Evolutionary conservation across 2,888 invertebrate species (phyloP).

Genomic region (Augiades crinisus): DNA sequence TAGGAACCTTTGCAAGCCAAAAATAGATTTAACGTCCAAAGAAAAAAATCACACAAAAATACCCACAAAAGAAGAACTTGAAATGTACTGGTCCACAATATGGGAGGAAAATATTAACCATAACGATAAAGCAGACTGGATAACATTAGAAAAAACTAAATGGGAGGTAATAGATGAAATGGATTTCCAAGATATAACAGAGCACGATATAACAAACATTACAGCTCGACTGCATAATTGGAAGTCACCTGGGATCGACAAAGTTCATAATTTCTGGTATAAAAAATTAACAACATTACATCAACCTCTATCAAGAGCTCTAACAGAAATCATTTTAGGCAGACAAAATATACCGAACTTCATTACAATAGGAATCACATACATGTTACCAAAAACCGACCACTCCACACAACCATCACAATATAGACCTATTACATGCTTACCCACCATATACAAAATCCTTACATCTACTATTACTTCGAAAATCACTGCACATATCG

Average conservation of each 20-base stretch:
- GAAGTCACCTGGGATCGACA: constrained; percentile 21
- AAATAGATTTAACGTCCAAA: too few relatives aligned
- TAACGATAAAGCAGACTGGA: constrained; percentile 29
- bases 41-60: too few relatives aligned
- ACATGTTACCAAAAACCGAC: constrained; percentile 30
- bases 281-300: not conserved
- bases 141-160: constrained; percentile 25
- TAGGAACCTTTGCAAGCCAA: too few relatives aligned
- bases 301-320: not conserved
- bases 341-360: constrained; percentile 27
- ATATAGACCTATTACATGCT: constrained; percentile 35
- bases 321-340: not conserved
- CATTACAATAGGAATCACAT: constrained; percentile 29
- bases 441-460: too few relatives aligned
- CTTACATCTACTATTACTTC: too few relatives aligned
- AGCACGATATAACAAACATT: constrained; percentile 9
- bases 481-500: constrained; percentile 24
- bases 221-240: constrained; percentile 28
- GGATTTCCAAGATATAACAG: constrained; percentile 29
- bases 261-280: not conserved
- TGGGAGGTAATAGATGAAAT: constrained; percentile 28
- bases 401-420: constrained; percentile 27
- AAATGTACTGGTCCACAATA: too few relatives aligned
- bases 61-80: too few relatives aligned
- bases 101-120: constrained; percentile 25